Percentiles rank a stretch among this genome's conserved stretches.
Evolutionary conservation across 1,140 invertebrate species (phyloP).

Genomic region (Nephotettix cincticeps): DNA sequence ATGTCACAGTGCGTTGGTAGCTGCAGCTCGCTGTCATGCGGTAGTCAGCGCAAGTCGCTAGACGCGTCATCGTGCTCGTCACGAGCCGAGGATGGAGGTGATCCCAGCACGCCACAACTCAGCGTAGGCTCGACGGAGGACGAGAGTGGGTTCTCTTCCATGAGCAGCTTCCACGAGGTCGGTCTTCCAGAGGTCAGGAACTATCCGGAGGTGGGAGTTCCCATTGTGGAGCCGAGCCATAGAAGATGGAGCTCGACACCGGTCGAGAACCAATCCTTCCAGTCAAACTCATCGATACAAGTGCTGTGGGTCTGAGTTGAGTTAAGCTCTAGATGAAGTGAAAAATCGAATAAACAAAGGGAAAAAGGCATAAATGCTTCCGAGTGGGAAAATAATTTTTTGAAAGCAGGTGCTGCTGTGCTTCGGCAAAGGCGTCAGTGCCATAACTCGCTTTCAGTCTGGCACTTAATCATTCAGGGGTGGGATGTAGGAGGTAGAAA

Average conservation of each 20-base stretch:
- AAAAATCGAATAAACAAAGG: too few relatives aligned
- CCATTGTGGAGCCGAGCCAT: conserved; percentile 36
- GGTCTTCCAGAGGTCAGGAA: conserved; percentile 46
- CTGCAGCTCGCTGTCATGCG: conserved; percentile 39
- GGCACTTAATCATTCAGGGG: too few relatives aligned
- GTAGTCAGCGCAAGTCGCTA: conserved; percentile 33
- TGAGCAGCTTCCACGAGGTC: conserved; percentile 77
- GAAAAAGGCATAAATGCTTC: too few relatives aligned
- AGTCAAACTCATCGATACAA: conserved; percentile 27
- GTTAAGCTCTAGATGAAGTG: not conserved
- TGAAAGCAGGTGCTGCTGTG: too few relatives aligned
- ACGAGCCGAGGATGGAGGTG: conserved; percentile 36
- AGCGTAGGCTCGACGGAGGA: conserved; percentile 64
- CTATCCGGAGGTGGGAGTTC: conserved; percentile 40
- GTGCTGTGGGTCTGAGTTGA: conserved; percentile 38
- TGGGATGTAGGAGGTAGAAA: too few relatives aligned
- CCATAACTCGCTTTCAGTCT: too few relatives aligned
- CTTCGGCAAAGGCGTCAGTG: too few relatives aligned
- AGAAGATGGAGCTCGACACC: conserved; percentile 37
- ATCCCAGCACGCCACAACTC: conserved; percentile 47
- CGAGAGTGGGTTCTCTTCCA: conserved; percentile 79
- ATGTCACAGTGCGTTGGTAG: conserved; percentile 36
- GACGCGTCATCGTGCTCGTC: conserved; percentile 26
- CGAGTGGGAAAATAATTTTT: too few relatives aligned
- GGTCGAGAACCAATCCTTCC: conserved; percentile 24